A percentile compares a stretch with the other conserved stretches of the same genome.
Evolutionary conservation across 2,113 vertebrate species (phyloP).

Genomic region (Saccopteryx leptura): DNA sequence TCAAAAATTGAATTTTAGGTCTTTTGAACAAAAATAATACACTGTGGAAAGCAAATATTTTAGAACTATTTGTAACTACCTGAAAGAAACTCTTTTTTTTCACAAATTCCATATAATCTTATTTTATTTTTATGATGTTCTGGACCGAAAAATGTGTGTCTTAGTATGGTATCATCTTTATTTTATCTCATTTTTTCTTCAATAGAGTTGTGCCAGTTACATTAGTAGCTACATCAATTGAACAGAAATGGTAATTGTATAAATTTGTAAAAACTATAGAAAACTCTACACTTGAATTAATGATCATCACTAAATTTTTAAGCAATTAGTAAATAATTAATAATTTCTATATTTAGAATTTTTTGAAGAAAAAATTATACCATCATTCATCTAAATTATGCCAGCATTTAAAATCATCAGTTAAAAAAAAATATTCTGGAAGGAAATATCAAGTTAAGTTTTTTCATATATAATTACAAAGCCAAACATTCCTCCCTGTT

Average conservation of each 20-base stretch:
- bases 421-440: background rate
- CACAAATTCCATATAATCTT: background rate
- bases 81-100: background rate
- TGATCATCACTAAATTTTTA: background rate
- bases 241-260: background rate
- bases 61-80: background rate
- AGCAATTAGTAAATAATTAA: background rate
- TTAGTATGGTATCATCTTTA: background rate
- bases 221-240: background rate
- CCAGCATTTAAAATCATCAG: background rate
- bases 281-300: background rate
- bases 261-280: background rate
- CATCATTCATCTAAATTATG: background rate
- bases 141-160: background rate
- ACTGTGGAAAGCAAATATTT: background rate
- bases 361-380: background rate
- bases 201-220: background rate
- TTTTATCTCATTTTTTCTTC: background rate
- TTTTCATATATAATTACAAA: background rate
- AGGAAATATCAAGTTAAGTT: background rate
- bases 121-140: slow-evolving; percentile 17
- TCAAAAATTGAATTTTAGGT: background rate
- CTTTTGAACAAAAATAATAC: background rate
- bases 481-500: background rate
- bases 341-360: background rate